Conservation (phyloP, 1,140 invertebrate species). For the Tetranychus cinnabarinus region DNA sequence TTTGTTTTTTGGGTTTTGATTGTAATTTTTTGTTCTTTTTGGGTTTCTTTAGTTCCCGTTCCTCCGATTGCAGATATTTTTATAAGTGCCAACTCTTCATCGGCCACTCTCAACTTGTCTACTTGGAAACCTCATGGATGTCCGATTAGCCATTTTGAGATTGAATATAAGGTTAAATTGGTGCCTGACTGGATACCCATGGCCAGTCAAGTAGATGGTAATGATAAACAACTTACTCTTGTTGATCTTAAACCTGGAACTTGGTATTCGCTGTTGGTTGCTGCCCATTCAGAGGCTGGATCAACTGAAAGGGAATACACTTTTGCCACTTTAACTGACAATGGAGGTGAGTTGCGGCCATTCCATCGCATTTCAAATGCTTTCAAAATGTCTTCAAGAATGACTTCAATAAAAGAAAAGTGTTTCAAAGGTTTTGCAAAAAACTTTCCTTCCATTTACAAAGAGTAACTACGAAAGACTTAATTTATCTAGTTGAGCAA, state of each 20-base stretch:
- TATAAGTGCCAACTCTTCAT: slow-evolving; percentile 20
- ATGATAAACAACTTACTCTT: slow-evolving; percentile 12
- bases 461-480: background rate
- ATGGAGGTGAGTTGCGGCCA: background rate
- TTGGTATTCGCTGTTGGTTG: slow-evolving; percentile 21
- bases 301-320: slow-evolving; percentile 63
- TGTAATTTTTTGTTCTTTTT: background rate
- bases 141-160: slow-evolving; percentile 21
- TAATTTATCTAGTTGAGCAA: background rate
- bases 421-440: background rate
- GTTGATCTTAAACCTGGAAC: slow-evolving; percentile 54
- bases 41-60: slow-evolving; percentile 11
- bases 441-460: too few species aligned
- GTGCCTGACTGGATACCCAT: slow-evolving; percentile 15
- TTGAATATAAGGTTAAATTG: slow-evolving; percentile 14
- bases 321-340: slow-evolving; percentile 30
- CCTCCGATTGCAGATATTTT: slow-evolving; percentile 13
- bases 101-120: slow-evolving; percentile 23
- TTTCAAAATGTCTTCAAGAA: background rate
- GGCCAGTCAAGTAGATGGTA: slow-evolving; percentile 1
- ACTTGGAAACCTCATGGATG: slow-evolving; percentile 27
- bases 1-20: too few species aligned
- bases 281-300: slow-evolving; percentile 14
- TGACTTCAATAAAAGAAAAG: background rate
- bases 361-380: background rate